A percentile compares a stretch with the other conserved stretches of the same genome.
Evolutionary conservation across 2,888 invertebrate genomes (phyloP).

Genomic region (Cryptocephalus moraei): DNA sequence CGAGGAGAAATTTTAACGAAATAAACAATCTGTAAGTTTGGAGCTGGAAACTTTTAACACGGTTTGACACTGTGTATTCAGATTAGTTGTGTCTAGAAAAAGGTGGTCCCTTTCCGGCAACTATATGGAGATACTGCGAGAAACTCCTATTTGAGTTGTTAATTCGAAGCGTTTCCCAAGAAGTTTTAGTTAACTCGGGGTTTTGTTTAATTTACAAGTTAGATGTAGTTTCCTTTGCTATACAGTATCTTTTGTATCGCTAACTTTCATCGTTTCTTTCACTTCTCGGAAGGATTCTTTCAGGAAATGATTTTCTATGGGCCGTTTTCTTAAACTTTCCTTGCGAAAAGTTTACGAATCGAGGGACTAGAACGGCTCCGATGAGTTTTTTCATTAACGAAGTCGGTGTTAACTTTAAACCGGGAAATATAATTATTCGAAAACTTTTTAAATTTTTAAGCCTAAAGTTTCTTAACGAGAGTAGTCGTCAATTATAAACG

Average conservation of each 20-base stretch:
- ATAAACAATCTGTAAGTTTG: background rate
- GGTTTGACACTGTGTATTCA: background rate
- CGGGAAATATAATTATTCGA: too few relatives aligned
- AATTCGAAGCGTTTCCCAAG: background rate
- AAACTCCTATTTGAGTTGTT: slow-evolving; percentile 2
- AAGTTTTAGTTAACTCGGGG: background rate
- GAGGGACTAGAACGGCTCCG: too few relatives aligned
- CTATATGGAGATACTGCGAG: background rate
- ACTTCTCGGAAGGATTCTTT: too few relatives aligned
- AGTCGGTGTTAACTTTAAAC: too few relatives aligned
- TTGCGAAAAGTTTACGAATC: too few relatives aligned
- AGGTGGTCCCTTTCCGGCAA: background rate
- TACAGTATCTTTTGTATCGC: background rate
- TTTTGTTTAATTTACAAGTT: background rate
- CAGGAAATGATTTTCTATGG: too few relatives aligned
- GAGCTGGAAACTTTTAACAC: background rate
- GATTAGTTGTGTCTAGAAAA: background rate
- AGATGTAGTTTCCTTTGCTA: background rate
- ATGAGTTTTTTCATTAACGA: too few relatives aligned
- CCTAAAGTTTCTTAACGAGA: slow-evolving; percentile 3
- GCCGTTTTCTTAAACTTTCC: too few relatives aligned
- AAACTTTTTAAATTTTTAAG: too few relatives aligned
- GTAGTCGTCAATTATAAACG: background rate
- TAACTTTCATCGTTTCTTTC: background rate
- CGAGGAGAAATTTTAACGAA: background rate